phyloP scores from a whole-genome alignment of 2,888 invertebrate species.

The Drosophila helvetica region DNA sequence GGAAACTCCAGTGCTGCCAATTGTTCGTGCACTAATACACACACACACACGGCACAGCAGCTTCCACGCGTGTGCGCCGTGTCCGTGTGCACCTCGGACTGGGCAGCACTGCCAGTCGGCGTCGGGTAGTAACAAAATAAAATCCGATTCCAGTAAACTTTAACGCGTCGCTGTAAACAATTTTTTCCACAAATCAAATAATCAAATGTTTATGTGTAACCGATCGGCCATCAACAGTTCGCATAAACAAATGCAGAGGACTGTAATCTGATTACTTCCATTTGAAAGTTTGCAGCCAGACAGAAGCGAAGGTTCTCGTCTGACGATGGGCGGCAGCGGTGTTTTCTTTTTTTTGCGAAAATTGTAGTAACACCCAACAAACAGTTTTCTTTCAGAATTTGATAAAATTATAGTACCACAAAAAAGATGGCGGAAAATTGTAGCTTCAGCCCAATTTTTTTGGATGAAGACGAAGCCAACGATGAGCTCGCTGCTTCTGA shows the following conservation, averaged over 20 bases:
- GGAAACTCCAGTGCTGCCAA: not conserved
- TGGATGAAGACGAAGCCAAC: not conserved
- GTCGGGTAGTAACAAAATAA: not conserved
- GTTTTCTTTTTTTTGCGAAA: too few species aligned
- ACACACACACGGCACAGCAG: not conserved
- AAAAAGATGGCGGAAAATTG: not conserved
- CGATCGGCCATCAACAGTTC: not conserved
- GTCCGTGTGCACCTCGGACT: not conserved
- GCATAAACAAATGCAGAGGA: not conserved
- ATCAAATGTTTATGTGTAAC: not conserved
- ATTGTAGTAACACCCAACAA: not conserved
- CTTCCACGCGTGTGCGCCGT: not conserved
- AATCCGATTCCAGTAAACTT: not conserved
- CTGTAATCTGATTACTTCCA: not conserved
- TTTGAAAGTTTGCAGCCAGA: not conserved
- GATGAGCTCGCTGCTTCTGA: not conserved
- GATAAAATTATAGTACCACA: not conserved
- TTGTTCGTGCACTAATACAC: not conserved
- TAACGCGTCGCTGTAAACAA: too few species aligned
- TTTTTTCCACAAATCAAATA: not conserved
- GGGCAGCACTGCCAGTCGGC: not conserved
- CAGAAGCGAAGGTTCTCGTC: not conserved
- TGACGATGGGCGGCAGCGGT: not conserved
- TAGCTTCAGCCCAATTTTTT: not conserved
- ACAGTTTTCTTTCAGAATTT: not conserved